Percentiles rank a stretch among this genome's conserved stretches.
These are phyloP conservation scores for Felis chaus DNA, from an alignment of 2,113 vertebrate species.

Conservation along the genomic window DNA sequence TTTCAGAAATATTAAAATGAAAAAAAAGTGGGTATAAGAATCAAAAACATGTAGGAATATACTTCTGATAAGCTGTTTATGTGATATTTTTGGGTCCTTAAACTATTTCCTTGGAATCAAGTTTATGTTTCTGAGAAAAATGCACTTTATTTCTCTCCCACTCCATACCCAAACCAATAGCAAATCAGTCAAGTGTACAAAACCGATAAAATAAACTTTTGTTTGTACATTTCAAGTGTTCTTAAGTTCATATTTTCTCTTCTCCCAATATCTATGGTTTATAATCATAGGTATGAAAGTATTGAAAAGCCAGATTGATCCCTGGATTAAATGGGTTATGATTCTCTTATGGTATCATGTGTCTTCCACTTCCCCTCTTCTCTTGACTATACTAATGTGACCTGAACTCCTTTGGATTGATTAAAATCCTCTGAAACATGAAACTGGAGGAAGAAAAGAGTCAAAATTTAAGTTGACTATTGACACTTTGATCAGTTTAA, in stretches of 20 bases:
- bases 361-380: neutral
- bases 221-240: neutral
- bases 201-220: neutral
- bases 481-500: slow-evolving; percentile 6
- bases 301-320: neutral
- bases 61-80: neutral
- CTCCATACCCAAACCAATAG: neutral
- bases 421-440: neutral
- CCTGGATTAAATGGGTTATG: neutral
- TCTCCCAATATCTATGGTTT: neutral
- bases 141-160: neutral
- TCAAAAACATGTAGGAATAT: neutral
- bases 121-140: neutral
- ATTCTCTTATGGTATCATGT: neutral
- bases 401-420: neutral
- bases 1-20: neutral
- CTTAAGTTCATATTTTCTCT: neutral
- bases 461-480: neutral
- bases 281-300: neutral
- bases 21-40: neutral
- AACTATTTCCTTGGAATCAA: neutral
- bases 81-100: neutral
- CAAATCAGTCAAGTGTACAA: neutral
- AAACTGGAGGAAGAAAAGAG: neutral
- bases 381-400: neutral